A percentile compares a stretch with the other conserved stretches of the same genome.
Evolutionary conservation across 2,113 vertebrate species (phyloP).

Genomic region (Arothron firmamentum): DNA sequence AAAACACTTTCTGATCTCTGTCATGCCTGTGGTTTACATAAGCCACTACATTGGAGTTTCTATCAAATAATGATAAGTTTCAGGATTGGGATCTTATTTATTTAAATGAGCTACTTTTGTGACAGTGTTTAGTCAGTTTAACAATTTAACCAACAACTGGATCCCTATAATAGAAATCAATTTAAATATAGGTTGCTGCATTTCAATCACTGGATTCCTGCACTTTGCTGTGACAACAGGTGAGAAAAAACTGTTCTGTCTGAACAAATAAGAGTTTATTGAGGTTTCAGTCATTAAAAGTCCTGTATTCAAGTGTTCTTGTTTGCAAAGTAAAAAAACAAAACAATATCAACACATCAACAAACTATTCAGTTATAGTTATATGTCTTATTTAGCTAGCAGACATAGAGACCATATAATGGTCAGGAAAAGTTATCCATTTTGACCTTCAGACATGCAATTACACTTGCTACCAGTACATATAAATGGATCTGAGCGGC

Average conservation of each 20-base stretch:
- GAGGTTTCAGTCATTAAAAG: conserved; percentile 5
- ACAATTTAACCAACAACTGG: neutral
- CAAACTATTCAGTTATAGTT: conserved; percentile 31
- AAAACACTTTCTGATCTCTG: too few species aligned
- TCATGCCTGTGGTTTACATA: too few species aligned
- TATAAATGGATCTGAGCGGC: conserved; percentile 17
- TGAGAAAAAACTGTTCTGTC: conserved; percentile 1
- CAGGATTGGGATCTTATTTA: too few species aligned
- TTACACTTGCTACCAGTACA: conserved; percentile 21
- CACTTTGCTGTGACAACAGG: too few species aligned
- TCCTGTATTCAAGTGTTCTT: conserved; percentile 44
- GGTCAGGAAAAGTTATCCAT: conserved; percentile 54
- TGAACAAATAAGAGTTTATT: conserved; percentile 41
- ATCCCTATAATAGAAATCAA: neutral
- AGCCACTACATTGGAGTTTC: too few species aligned
- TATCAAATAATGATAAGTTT: too few species aligned
- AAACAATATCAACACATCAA: conserved; percentile 12
- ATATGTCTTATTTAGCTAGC: conserved; percentile 35
- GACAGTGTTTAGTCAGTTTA: too few species aligned
- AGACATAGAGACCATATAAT: conserved; percentile 60
- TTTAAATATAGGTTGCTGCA: neutral
- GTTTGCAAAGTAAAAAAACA: conserved; percentile 41
- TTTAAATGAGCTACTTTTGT: too few species aligned
- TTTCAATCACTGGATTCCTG: neutral
- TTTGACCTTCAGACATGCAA: conserved; percentile 26